phyloP scores from a whole-genome alignment of 2,797 vertebrate species.

The Astyanax mexicanus region DNA sequence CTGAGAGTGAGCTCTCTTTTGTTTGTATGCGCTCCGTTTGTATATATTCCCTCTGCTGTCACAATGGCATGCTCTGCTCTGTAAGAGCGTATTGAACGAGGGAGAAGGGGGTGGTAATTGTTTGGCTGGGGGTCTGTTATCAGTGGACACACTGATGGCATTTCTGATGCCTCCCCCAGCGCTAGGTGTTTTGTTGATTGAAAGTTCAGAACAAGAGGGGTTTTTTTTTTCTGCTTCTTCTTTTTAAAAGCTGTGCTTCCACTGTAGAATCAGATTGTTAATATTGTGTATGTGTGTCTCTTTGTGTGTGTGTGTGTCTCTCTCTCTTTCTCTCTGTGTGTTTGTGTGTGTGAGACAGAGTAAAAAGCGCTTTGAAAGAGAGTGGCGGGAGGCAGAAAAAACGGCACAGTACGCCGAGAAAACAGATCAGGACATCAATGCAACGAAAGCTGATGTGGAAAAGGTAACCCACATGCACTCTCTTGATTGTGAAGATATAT shows the following conservation, averaged over 20 bases:
- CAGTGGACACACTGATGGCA: background rate
- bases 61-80: constrained; percentile 4
- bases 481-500: too few relatives aligned
- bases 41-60: background rate
- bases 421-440: constrained; percentile 89
- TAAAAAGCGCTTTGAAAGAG: constrained; percentile 90
- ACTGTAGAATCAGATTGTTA: background rate
- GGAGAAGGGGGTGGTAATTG: constrained; percentile 7
- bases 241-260: background rate
- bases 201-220: background rate
- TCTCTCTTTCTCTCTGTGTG: background rate
- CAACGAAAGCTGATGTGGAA: constrained; percentile 91
- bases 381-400: constrained; percentile 89
- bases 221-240: background rate
- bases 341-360: constrained; percentile 72
- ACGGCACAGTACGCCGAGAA: constrained; percentile 84
- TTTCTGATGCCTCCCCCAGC: background rate
- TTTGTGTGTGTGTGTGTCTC: background rate
- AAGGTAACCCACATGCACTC: constrained; percentile 74
- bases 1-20: constrained; percentile 35
- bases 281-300: background rate
- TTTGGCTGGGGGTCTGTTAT: constrained; percentile 39
- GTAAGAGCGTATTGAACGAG: constrained; percentile 15
- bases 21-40: constrained; percentile 14
- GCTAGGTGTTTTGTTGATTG: background rate